Evolutionary conservation across 2,113 vertebrate species (phyloP).

Genomic region (Ptilonorhynchus violaceus): DNA sequence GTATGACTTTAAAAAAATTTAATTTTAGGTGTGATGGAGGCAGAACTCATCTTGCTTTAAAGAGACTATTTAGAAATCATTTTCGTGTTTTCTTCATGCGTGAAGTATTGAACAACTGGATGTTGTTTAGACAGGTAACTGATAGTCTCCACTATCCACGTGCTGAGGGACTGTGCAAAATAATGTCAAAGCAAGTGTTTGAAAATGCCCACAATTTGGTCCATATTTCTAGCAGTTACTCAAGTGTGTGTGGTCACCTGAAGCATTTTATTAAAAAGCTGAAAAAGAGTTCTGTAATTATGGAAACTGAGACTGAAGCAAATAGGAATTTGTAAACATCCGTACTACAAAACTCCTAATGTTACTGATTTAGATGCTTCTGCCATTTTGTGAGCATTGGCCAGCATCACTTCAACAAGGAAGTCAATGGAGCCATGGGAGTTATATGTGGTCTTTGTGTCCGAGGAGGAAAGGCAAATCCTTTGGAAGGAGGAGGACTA

Average conservation of each 20-base stretch:
- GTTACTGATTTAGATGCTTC: not conserved
- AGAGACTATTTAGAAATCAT: not conserved
- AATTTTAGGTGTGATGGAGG: not conserved
- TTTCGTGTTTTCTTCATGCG: not conserved
- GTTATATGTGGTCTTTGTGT: not conserved
- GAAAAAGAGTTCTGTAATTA: not conserved
- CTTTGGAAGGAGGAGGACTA: not conserved
- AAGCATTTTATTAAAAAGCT: not conserved
- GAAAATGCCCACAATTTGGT: not conserved
- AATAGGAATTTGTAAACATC: not conserved
- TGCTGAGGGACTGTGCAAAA: not conserved
- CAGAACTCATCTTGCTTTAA: not conserved
- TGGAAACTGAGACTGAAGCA: not conserved
- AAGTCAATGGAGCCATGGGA: not conserved
- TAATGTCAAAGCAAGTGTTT: not conserved
- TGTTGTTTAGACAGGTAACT: not conserved
- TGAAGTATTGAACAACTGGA: not conserved
- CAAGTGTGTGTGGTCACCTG: not conserved
- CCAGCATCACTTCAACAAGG: not conserved
- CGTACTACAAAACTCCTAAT: not conserved
- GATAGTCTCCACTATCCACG: rapidly evolving
- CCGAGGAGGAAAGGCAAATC: not conserved
- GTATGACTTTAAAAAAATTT: not conserved
- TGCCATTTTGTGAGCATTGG: rapidly evolving
- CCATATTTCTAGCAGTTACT: not conserved